phyloP scores from a whole-genome alignment of 64 coral and sea anemone species.

The Catalaphyllia jardinei region DNA sequence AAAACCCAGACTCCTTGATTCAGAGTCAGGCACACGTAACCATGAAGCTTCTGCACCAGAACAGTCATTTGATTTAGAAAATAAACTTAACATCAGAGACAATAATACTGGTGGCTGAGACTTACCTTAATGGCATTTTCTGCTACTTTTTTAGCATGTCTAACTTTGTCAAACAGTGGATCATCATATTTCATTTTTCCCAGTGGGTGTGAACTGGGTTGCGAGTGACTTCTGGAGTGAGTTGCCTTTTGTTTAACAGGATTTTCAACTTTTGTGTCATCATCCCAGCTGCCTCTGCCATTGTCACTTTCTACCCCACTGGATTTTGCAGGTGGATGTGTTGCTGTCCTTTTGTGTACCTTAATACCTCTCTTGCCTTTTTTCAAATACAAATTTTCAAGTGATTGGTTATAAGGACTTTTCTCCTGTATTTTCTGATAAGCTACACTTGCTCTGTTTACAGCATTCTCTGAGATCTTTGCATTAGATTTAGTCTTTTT shows the following conservation, averaged over 20 bases:
- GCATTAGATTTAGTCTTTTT: slow-evolving; percentile 8
- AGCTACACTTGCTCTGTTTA: slow-evolving; percentile 7
- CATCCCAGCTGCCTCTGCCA: slow-evolving; percentile 47
- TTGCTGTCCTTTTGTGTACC: slow-evolving; percentile 54
- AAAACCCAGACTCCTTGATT: too few species aligned
- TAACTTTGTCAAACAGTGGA: slow-evolving; percentile 82
- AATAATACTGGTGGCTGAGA: too few species aligned
- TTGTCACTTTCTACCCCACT: slow-evolving; percentile 25
- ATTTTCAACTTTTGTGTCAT: slow-evolving; percentile 61
- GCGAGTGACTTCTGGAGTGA: slow-evolving; percentile 51
- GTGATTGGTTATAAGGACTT: slow-evolving; percentile 75
- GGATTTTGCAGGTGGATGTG: slow-evolving; percentile 49
- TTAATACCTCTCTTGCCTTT: slow-evolving; percentile 43
- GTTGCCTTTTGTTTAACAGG: slow-evolving; percentile 25
- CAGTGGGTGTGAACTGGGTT: slow-evolving; percentile 14
- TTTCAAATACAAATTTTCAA: slow-evolving; percentile 73
- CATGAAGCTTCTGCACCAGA: too few species aligned
- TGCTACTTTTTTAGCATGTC: slow-evolving; percentile 77
- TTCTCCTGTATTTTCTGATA: slow-evolving; percentile 41
- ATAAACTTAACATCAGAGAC: too few species aligned
- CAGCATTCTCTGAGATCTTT: slow-evolving; percentile 26
- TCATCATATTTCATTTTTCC: slow-evolving; percentile 81
- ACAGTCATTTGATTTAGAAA: too few species aligned
- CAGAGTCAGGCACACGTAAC: too few species aligned
- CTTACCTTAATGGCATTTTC: slow-evolving; percentile 90